Base-by-base conservation (phyloP, 2,113 vertebrate species). In the Dipodomys stephensi region DNA sequence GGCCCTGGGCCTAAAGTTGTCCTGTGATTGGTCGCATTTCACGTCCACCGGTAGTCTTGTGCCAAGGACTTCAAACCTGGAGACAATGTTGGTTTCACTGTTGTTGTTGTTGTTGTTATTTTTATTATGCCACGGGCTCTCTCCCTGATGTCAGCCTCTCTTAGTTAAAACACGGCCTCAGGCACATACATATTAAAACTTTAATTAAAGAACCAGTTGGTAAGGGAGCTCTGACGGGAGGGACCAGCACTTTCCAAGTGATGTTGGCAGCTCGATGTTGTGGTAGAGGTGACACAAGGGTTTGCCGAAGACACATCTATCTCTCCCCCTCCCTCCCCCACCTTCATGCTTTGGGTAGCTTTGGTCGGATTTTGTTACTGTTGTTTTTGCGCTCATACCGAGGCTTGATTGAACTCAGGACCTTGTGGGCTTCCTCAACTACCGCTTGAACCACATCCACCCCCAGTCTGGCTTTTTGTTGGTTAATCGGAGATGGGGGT, bases 171-270 rank as follows among this genome's bases (percentile, higher is more conserved):
- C 22, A 81, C 27, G 81, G 82, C 96, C 90, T 91, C 46, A 13
- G 94, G 90, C 88, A 91, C 92, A 57, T 87, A 90, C 94, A 85
- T 91, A 85, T 90, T 90, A 85, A 91, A 96, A 62, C 77, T 88
- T 96, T 93, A 95, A 97, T 96, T 90, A 95, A 96, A 93, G 93
- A 93, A 82, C 94, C 69, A 88, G 64, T 87, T 74, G 53, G 87
- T 9, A 68, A 82, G 60, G 87, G 72, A 93, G 18, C 69, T 87
- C 85, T 77, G 69, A 46, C 76, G 78, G 23, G 62, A 93, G 77
- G 92, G 92, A 60, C 69, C 16, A 30, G 46, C 19, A 27, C 32
- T n/a, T 76, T 81, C 22, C 67, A 5, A 80, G 60, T 68, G 64
- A 73, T 11, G 22, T 86, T 39, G 39, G 0, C 68, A 7, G n/a